These are phyloP conservation scores for Ryuthela nishihirai DNA, from an alignment of 2,888 invertebrate species.

Conservation along the genomic window DNA sequence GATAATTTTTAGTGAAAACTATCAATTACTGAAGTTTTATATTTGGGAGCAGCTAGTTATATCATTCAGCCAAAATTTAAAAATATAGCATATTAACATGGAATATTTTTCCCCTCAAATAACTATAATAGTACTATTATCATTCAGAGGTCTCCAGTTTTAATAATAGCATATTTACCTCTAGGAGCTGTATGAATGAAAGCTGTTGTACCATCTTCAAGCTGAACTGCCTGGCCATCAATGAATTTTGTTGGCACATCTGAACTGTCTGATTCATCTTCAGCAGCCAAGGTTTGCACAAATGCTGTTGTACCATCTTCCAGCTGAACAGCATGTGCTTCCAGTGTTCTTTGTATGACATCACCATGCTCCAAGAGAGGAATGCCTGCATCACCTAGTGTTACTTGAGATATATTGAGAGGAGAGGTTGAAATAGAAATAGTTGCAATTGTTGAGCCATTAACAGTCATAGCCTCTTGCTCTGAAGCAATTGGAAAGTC, in stretches of 20 bases:
- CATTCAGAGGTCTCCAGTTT: too few relatives aligned
- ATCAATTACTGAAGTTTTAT: too few relatives aligned
- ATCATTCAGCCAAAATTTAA: too few relatives aligned
- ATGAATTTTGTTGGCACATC: conserved; percentile 26
- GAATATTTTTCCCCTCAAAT: too few relatives aligned
- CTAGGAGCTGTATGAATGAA: conserved; percentile 46
- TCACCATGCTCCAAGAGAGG: conserved; percentile 21
- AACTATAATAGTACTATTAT: too few relatives aligned
- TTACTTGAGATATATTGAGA: conserved; percentile 25
- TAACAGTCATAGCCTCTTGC: conserved; percentile 3
- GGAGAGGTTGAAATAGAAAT: conserved; percentile 13
- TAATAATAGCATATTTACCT: conserved; percentile 8
- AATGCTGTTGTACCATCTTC: conserved; percentile 28
- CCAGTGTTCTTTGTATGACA: conserved; percentile 5
- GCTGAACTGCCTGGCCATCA: conserved; percentile 48
- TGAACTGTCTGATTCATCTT: conserved; percentile 23
- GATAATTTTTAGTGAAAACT: too few relatives aligned
- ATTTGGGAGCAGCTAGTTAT: too few relatives aligned
- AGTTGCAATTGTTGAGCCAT: conserved; percentile 3
- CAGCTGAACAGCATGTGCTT: conserved; percentile 13
- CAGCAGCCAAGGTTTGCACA: conserved; percentile 21
- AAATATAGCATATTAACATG: too few relatives aligned
- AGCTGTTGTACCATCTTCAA: conserved; percentile 52
- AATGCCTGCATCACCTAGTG: conserved; percentile 30
- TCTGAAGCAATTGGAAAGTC: conserved; percentile 5